Evolutionary conservation across 2,888 invertebrate species (phyloP), one percentile per base, ranked within the genome.

Genomic region (Scaptomyza polygonia): DNA sequence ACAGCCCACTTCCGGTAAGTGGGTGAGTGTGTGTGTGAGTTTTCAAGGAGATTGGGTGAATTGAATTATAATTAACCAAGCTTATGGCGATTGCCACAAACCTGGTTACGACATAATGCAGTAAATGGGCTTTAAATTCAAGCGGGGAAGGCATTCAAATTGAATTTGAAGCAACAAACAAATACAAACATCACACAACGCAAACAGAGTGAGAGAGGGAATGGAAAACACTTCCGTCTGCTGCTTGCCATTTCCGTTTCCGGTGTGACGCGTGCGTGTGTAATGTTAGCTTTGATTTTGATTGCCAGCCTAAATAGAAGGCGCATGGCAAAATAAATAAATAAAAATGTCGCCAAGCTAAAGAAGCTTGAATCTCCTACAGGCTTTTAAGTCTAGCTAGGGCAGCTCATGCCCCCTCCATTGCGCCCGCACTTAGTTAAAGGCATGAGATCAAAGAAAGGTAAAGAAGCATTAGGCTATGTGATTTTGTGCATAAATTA

Each of bases 171-270:
- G 52, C 67, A 47, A 61, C 43, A 52, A 34, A 45, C 49, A 59
- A 30, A 27, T 27, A 61, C 34, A 66, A 39, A 16, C 16, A 39
- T 1, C 3, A 16, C 47, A 40, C 14, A 30, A 7, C 12, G 16
- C 45, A 47, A 47, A 47, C 45, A 47, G 7, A 30, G 18, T 4
- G 3, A 43, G 25, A 42, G 21, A 49, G 30, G 7, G 34, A 39
- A 29, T 39, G 21, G 40, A 45, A 63, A 67, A 73, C 67, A 72
- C 67, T 67, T 72, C 79, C 68, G 74, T 67, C 64, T 74, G 67
- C 55, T 77, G 73, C 63, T 79, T 74, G 73, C 45, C 67, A 77
- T 73, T 74, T 79, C 77, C 79, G 77, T 69, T 79, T 77, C 79
- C 79, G 74, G 42, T 32, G 36, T 32, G 67, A 64, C 64, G 72